Evolutionary conservation across 2,888 invertebrate species (phyloP).

Genomic region (Hetaerina titia): DNA sequence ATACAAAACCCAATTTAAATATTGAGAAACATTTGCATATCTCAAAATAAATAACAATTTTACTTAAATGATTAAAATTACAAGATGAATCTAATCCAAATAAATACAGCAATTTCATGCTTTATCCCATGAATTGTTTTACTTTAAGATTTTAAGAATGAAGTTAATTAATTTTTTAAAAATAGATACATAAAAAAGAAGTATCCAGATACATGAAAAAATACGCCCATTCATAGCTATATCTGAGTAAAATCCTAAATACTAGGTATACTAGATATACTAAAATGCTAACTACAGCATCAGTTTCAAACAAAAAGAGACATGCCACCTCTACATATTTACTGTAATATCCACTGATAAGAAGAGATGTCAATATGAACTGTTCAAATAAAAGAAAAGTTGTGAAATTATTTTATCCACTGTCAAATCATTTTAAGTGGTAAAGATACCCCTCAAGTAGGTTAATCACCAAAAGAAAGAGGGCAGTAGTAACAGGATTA

Average conservation of each 20-base stretch:
- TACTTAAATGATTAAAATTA: neutral
- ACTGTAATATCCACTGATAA: neutral
- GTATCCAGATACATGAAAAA: neutral
- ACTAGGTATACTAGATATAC: neutral
- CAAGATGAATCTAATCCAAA: neutral
- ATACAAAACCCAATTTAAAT: conserved; percentile 37
- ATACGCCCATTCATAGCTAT: neutral
- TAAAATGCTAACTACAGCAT: conserved; percentile 14
- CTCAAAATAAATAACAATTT: neutral
- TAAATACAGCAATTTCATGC: neutral
- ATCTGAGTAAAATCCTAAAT: neutral
- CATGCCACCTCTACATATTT: neutral
- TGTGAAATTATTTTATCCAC: neutral
- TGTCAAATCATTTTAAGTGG: neutral
- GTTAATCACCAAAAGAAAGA: neutral
- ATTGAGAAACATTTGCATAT: neutral
- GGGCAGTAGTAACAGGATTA: neutral
- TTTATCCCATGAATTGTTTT: neutral
- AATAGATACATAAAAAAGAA: neutral
- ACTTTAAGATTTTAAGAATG: neutral
- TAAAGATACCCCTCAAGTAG: neutral
- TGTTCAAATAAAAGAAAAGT: neutral
- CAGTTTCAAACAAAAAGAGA: neutral
- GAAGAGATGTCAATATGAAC: neutral
- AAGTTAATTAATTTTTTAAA: neutral